Evolutionary conservation across 2,888 invertebrate genomes (phyloP), one percentile per base, ranked within the genome.

Genomic region (Cheilosia pagana): DNA sequence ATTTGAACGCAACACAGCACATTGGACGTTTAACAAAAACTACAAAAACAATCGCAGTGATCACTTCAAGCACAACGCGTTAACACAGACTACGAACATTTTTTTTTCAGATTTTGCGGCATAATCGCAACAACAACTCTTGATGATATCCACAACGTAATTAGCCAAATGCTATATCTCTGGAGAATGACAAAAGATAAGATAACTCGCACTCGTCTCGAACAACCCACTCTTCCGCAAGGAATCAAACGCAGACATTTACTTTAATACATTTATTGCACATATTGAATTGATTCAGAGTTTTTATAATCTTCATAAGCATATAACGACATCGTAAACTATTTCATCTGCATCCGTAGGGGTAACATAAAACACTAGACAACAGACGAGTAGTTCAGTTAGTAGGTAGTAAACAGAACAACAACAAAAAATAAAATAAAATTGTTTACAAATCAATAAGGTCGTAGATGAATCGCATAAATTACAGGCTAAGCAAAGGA

Each of bases 211-310:
- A 12, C 19, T 39, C 6, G 12, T 35, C 23, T 23, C 6, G n/a
- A 31, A 55, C 31, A 53, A 35, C 55, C 45, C 41, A 53, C 28
- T 7, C 3, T 12, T 12, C 53, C 48, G 25, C 4, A 35, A 10
- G n/a, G 45, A 55, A 67, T 35, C 19, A 57, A 62, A 75, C 12
- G 10, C 14, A 39, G 35, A 35, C 12, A 35, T 53, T 39, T 59
- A 59, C 21, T 53, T 55, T 35, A 21, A 83, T 74, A 68, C 39
- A 68, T 83, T 83, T 83, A 83, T 83, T 83, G 72, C 78, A 78
- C 72, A 78, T 78, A 78, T 63, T 63, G 71, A 67, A 67, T 77
- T 62, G 63, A 57, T 70, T 70, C 25, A 75, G 52, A 55, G 52
- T 57, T 70, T 35, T 50, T 60, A 39, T 23, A 53, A 53, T 35